phyloP scores from a whole-genome alignment of 2,888 invertebrate species.

The Nebria brevicollis region DNA sequence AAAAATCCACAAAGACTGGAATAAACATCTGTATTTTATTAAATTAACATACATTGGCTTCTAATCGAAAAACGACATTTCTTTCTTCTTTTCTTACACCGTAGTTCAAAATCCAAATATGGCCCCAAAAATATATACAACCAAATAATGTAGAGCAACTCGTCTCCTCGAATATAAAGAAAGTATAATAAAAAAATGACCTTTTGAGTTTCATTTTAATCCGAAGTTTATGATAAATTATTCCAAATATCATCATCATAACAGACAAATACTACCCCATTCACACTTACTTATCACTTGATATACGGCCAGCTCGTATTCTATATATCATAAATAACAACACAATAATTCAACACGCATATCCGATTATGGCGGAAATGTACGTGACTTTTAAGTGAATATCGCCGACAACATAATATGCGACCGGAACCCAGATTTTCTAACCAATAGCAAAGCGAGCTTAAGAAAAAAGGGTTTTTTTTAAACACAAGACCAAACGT shows the following conservation, averaged over 20 bases:
- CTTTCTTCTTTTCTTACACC: too few species aligned
- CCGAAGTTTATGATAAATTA: neutral
- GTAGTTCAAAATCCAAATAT: too few species aligned
- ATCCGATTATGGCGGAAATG: slow-evolving; percentile 39
- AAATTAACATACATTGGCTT: too few species aligned
- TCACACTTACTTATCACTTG: slow-evolving; percentile 4
- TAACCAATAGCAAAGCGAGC: neutral
- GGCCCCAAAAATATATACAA: too few species aligned
- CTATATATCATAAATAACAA: slow-evolving; percentile 43
- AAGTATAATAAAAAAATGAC: neutral
- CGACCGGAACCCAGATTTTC: slow-evolving; percentile 18
- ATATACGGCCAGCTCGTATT: slow-evolving; percentile 25
- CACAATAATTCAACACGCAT: slow-evolving; percentile 38
- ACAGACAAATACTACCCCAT: neutral
- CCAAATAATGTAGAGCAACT: too few species aligned
- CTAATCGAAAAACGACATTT: too few species aligned
- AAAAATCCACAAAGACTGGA: neutral
- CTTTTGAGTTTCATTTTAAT: neutral
- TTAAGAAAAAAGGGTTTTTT: neutral
- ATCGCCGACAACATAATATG: slow-evolving; percentile 38
- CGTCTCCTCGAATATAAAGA: neutral
- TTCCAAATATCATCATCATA: neutral
- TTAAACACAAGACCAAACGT: neutral
- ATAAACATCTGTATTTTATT: neutral
- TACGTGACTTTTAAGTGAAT: slow-evolving; percentile 41